These are phyloP conservation scores for Gonioctena quinquepunctata DNA, from an alignment of 1,140 invertebrate species.

Conservation along the genomic window DNA sequence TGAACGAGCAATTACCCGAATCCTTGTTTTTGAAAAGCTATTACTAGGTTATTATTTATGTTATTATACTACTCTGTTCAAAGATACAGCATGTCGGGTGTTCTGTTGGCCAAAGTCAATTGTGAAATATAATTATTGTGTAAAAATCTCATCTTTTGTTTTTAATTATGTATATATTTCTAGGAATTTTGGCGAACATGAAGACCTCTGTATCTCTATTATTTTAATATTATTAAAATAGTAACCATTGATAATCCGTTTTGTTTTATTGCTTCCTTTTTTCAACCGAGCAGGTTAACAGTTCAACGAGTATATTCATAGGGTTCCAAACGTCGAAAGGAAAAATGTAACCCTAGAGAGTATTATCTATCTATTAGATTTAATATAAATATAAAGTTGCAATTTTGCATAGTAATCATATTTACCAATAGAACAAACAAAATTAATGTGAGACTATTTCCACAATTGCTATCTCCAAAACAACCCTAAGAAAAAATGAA, in stretches of 20 bases:
- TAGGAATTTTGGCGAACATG: neutral
- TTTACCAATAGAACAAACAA: no score
- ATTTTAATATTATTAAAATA: neutral
- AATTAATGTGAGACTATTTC: no score
- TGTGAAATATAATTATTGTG: neutral
- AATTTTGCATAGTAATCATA: no score
- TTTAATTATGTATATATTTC: neutral
- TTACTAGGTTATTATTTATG: slow-evolving; percentile 21
- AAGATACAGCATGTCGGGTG: neutral
- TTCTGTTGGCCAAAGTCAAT: neutral
- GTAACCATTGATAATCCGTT: neutral
- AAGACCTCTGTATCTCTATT: neutral
- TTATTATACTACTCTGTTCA: slow-evolving; percentile 17
- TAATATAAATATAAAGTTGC: no score
- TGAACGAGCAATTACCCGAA: neutral
- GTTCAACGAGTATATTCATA: no score
- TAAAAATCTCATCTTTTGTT: neutral
- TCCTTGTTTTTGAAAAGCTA: slow-evolving; percentile 20
- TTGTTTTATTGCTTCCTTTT: no score
- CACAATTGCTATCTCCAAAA: no score
- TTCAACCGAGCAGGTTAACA: no score
- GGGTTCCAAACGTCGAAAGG: no score
- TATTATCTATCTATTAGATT: no score
- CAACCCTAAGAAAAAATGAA: no score
- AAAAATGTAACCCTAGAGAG: no score